Evolutionary conservation across 2,888 invertebrate species (phyloP), one percentile per base, ranked within the genome.

Genomic region (Sussaba pulchella): DNA sequence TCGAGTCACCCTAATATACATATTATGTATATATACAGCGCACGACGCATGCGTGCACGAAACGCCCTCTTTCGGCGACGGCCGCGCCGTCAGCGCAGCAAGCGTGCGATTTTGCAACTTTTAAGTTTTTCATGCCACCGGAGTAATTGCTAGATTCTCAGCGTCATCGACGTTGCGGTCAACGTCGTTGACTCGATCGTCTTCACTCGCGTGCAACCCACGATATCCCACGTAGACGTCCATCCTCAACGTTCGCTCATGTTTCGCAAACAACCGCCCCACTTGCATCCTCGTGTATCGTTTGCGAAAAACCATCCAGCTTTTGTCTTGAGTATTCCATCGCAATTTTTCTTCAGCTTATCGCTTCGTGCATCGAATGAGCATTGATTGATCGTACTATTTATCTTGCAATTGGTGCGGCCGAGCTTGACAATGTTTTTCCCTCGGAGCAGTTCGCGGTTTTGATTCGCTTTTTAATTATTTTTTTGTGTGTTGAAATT

Each of bases 11-110:
- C n/a, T 3, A 41, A 26, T 36, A 54, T 52, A 39, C 31, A 73
- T 41, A 26, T 39, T 24, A 52, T 43, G 14, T 24, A 24, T 52
- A 52, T 52, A 52, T 57, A 17, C 6, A 21, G 14, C 17, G 8
- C 24, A 64, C 21, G 70, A 54, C 76, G 82, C 83, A 83, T 84
- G 86, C 84, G 87, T 85, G 79, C 83, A 85, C 85, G 87, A 82
- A 85, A 88, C 89, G 90, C 89, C 89, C 89, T 88, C 89, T 86
- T 88, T 89, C 85, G 88, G 85, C 87, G 85, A 87, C 85, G 12
- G 41, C 50, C 52, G 26, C 43, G 64, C 61, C 64, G 70, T 63
- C 57, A 24, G 10, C 52, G 26, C 73, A 54, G 69, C 63, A 47
- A 24, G 9, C 61, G 26, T 69, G 79, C 78, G 82, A 87, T 88